These are phyloP conservation scores for Megalops atlanticus DNA, from an alignment of 2,113 vertebrate species.

Conservation along the genomic window DNA sequence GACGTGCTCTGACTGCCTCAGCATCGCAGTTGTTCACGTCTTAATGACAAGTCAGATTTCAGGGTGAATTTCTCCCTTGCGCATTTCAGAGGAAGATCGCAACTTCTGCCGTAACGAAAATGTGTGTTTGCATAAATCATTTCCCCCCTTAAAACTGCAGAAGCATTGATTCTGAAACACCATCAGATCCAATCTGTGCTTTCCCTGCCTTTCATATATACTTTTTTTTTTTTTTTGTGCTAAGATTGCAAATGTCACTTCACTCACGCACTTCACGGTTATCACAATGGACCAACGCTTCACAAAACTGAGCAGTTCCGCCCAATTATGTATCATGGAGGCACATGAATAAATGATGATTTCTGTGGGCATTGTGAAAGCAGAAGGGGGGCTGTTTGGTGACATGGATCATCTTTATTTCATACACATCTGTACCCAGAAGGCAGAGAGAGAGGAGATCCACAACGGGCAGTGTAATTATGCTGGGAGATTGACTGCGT, in stretches of 20 bases:
- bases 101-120: neutral
- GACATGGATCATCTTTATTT: conserved; percentile 41
- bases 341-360: conserved; percentile 19
- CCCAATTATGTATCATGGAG: conserved; percentile 1
- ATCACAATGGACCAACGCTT: neutral
- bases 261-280: neutral
- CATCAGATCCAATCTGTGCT: neutral
- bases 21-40: neutral
- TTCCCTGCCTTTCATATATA: neutral
- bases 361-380: conserved; percentile 39
- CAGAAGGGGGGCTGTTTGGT: neutral
- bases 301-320: conserved; percentile 13
- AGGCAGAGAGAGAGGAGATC: conserved; percentile 30
- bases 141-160: neutral
- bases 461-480: conserved; percentile 41
- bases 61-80: neutral
- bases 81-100: neutral
- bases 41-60: neutral
- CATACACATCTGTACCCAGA: conserved; percentile 16
- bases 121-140: neutral
- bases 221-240: neutral
- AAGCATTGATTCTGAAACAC: neutral
- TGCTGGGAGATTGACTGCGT: conserved; percentile 32
- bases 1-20: neutral
- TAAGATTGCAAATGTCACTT: neutral